Base-by-base conservation (phyloP, 2,113 vertebrate species). In the Marcusenius ussheri region DNA sequence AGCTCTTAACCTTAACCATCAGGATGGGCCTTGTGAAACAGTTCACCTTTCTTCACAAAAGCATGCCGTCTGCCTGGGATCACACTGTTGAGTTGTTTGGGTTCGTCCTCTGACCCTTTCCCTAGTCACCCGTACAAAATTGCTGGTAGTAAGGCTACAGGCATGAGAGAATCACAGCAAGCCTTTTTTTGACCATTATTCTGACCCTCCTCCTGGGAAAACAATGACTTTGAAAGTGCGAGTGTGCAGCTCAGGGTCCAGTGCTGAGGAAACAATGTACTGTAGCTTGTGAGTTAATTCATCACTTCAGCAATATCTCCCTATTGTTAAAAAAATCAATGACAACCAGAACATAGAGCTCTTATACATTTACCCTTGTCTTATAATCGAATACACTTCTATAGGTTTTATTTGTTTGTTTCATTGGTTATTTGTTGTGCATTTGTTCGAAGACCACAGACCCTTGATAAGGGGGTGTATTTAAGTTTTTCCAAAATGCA, bases 221-320 rank as follows among this genome's bases (percentile, higher is more conserved):
- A 93, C 93, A 92, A 94, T 95, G 95, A 95, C 94, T 95, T 95
- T 95, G 95, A 95, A 92, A 94, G 90, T 90, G 89, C 90, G 91
- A 92, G 58, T 66, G 85, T 74, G 51, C 31, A 24, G 85, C 39
- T 46, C 70, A 51, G 87, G 88, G 39, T 87, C 70, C 51, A 51
- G 87, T 87, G 84, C n/a, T 53, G 87, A 89, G 58, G 83, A 88
- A 89, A 90, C 83, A 89, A 91, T 89, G 91, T n/a, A n/a, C n/a
- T n/a, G n/a, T 87, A 7, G 53, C 85, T 39, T 62, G 87, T 70
- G 56, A 88, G 87, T 58, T 88, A 90, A 92, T 92, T 91, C 50
- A 92, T 91, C 89, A 91, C 74, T 66, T 90, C 80, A 85, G 21
- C 87, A 89, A 88, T 86, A 80, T 88, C 77, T 66, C 27, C 46